Evolutionary conservation across 2,888 invertebrate genomes (phyloP).

Genomic region (Priocnemis perturbator): DNA sequence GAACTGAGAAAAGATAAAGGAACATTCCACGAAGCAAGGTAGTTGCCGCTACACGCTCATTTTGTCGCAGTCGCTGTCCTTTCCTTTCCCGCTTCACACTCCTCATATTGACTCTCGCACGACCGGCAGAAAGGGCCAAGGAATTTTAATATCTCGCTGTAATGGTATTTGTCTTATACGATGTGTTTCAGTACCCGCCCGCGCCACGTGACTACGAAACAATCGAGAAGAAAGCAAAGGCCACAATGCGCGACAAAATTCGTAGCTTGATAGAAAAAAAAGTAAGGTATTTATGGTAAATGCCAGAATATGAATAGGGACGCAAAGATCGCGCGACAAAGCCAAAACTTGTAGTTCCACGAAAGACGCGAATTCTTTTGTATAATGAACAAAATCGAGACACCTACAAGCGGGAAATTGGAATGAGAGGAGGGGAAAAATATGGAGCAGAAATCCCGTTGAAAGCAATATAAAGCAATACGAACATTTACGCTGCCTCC

Average conservation of each 20-base stretch:
- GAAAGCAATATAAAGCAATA: too few species aligned
- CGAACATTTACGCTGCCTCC: too few species aligned
- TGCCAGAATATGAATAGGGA: too few species aligned
- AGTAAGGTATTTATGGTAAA: too few species aligned
- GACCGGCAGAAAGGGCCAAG: conserved; percentile 22
- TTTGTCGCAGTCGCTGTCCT: conserved; percentile 2
- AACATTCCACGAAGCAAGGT: conserved; percentile 31
- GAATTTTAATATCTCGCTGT: conserved; percentile 53
- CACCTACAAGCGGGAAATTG: too few species aligned
- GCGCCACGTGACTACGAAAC: conserved; percentile 5
- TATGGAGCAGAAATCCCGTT: not conserved
- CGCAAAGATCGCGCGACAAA: too few species aligned
- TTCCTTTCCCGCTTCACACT: not conserved
- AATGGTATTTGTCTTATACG: conserved; percentile 44
- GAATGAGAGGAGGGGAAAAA: not conserved
- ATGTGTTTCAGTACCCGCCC: conserved; percentile 33
- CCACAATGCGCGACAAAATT: too few species aligned
- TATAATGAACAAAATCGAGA: too few species aligned
- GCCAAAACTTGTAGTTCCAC: too few species aligned
- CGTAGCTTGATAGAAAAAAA: too few species aligned
- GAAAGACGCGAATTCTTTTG: too few species aligned
- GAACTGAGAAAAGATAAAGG: conserved; percentile 22
- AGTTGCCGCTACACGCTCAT: conserved; percentile 17
- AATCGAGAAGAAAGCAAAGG: not conserved
- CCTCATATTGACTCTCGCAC: conserved; percentile 25